Percentiles rank a stretch among this genome's conserved stretches.
Evolutionary conservation across 2,888 invertebrate species (phyloP).

Genomic region (Spisula solida): DNA sequence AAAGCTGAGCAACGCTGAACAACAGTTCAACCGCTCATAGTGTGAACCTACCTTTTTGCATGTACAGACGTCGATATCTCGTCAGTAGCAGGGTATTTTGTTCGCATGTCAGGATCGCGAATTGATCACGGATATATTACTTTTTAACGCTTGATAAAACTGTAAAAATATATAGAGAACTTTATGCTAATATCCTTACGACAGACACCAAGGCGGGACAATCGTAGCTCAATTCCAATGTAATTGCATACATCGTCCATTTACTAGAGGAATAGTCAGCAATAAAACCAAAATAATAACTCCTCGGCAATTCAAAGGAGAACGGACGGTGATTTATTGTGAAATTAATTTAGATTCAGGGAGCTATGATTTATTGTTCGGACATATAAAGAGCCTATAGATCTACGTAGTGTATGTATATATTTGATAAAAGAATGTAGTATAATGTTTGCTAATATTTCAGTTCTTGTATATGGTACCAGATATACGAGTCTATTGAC

Average conservation of each 20-base stretch:
- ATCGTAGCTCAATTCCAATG: background rate
- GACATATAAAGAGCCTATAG: background rate
- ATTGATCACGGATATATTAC: background rate
- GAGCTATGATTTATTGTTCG: conserved; percentile 1
- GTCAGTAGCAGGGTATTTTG: no score
- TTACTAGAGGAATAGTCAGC: background rate
- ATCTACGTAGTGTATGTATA: no score
- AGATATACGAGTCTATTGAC: no score
- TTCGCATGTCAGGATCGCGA: background rate
- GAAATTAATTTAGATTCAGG: background rate
- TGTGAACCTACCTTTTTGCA: no score
- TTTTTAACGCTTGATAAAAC: background rate
- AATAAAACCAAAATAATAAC: background rate
- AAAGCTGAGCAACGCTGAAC: no score
- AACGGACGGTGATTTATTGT: background rate
- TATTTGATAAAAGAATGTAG: no score
- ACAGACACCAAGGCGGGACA: background rate
- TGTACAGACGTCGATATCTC: no score
- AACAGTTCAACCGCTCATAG: no score
- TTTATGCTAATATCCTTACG: background rate
- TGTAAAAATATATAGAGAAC: background rate
- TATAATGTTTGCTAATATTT: no score
- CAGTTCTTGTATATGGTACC: no score
- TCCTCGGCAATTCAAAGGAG: background rate
- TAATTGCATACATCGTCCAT: background rate